Conservation (phyloP, 2,113 vertebrate species). For the Toxotes chatareus region DNA sequence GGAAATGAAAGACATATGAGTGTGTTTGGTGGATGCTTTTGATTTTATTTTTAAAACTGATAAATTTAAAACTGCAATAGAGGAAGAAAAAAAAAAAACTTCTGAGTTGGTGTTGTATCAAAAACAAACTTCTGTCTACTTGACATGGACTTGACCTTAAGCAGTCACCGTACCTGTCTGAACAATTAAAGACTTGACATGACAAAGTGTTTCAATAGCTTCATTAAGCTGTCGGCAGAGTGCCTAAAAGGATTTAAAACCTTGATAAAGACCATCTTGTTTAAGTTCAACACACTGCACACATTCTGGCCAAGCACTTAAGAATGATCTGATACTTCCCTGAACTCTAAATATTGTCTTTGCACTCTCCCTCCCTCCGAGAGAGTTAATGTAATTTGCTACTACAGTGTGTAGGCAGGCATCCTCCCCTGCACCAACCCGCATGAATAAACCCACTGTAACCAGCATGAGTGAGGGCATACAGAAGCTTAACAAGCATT, state of each 20-base stretch:
- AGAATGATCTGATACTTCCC: conserved; percentile 46
- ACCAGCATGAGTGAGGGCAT: not conserved
- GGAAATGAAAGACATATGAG: conserved; percentile 38
- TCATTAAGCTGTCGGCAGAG: conserved; percentile 41
- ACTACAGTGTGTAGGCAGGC: conserved; percentile 10
- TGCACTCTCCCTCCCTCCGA: conserved; percentile 11
- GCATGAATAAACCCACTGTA: conserved; percentile 5
- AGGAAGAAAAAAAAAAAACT: not conserved
- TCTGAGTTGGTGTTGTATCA: not conserved
- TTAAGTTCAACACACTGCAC: conserved; percentile 31
- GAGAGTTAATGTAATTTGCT: conserved; percentile 34
- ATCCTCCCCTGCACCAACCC: not conserved
- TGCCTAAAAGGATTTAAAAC: conserved; percentile 3
- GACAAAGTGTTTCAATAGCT: conserved; percentile 19
- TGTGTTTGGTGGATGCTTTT: conserved; percentile 4
- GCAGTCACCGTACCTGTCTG: conserved; percentile 23
- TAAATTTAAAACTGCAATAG: not conserved
- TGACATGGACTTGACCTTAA: not conserved
- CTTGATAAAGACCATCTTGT: conserved; percentile 47
- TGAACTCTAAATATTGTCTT: conserved; percentile 44
- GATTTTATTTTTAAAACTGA: not conserved
- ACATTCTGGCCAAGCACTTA: conserved; percentile 33
- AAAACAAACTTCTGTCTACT: conserved; percentile 17
- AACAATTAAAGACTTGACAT: conserved; percentile 17
- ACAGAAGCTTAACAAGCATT: not conserved